Base-by-base conservation (phyloP, 1,140 invertebrate genomes). In the Drosophila murphyi region DNA sequence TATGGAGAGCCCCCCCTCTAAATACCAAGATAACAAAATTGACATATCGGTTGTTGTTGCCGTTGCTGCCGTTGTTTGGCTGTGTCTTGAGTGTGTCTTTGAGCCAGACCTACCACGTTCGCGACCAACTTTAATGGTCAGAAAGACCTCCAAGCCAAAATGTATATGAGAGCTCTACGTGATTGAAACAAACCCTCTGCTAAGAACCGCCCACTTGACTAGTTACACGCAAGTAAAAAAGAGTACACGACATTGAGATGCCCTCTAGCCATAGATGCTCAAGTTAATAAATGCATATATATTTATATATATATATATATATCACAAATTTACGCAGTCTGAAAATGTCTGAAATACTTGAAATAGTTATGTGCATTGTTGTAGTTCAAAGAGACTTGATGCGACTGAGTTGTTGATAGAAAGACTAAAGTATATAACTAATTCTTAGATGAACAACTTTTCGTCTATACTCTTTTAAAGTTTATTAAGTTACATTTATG, bases 91-190 rank as follows among this genome's bases (percentile, higher is more conserved):
- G 32, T 67, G 54, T 20, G 34, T 37, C 5, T 69, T 72, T 68
- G 39, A 35, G 50, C 56, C 72, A 59, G 37, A 12, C 45, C 50
- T 35, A 37, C n/a, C 63, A 60, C 59, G 74, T 52, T 48, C 43
- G 54, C 51, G 50, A 63, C 57, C 37, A 62, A 55, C 31, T 65
- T 76, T 78, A 71, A 78, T 76, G 72, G 72, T 31, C 56, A 60
- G 60, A 72, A 76, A 78, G 68, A 78, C 76, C 76, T 76, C 72
- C 56, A 54, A 54, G 50, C 10, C n/a, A 32, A 43, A 39, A 6
- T 39, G 10, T 8, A 43, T n/a, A 43, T n/a, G n/a, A 45, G 41
- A 29, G 59, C 32, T 47, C 10, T 60, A 80, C 77, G 72, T 67
- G 76, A 70, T 59, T 43, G 45, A 41, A 37, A 8, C 52, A 37